A percentile compares a stretch with the other conserved stretches of the same genome.
These are phyloP conservation scores for Bradypodion pumilum DNA, from an alignment of 2,797 vertebrate species.

Conservation along the genomic window DNA sequence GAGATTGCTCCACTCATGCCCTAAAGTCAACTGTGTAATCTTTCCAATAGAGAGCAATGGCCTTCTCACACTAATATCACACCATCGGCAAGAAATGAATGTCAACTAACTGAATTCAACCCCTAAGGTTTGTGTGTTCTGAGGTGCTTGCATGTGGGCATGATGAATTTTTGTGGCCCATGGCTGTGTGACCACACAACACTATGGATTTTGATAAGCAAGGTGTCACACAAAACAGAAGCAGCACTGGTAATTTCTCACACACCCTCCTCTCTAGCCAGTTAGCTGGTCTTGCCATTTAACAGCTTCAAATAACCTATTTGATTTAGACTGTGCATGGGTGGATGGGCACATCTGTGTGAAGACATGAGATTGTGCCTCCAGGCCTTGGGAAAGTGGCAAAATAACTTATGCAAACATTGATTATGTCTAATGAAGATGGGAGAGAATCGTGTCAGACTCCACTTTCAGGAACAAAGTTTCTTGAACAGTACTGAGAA, in stretches of 20 bases:
- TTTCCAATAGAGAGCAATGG: not conserved
- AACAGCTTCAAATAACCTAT: no score
- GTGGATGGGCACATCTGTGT: no score
- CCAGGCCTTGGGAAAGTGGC: no score
- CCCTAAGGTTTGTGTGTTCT: not conserved
- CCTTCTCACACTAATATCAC: not conserved
- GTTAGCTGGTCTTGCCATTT: not conserved
- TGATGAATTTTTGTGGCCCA: slow-evolving; percentile 23
- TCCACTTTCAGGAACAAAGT: not conserved
- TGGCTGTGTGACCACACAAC: not conserved
- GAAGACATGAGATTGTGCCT: no score
- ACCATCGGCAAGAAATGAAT: slow-evolving; percentile 13
- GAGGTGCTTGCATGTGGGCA: not conserved
- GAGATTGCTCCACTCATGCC: not conserved
- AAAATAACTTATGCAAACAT: no score
- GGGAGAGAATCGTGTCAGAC: not conserved
- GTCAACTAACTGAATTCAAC: slow-evolving; percentile 23
- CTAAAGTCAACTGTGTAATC: not conserved
- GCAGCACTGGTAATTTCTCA: not conserved
- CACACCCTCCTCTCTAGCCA: not conserved
- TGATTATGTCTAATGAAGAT: not conserved
- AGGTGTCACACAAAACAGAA: not conserved
- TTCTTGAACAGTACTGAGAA: not conserved
- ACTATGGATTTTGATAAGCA: no score
- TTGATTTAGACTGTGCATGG: not conserved